Evolutionary conservation across 2,888 invertebrate genomes (phyloP), one percentile per base, ranked within the genome.

Genomic region (Nephrocerus scutellatus): DNA sequence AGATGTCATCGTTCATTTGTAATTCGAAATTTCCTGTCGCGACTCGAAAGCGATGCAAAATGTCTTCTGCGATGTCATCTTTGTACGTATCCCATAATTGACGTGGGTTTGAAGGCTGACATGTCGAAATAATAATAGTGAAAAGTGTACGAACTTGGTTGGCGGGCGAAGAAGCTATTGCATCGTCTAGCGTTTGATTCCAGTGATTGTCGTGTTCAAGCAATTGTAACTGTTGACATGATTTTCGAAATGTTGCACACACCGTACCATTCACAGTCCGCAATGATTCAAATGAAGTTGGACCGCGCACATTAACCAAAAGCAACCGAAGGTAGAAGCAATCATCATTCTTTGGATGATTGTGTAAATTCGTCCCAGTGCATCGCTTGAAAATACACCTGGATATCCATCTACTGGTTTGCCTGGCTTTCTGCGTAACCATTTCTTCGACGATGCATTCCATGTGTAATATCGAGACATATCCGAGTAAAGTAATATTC

Each of bases 381-480:
- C 31, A 31, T 31, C 31, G 22, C 7, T 20, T 21, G 21, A 29
- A 16, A 25, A 25, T 14, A 25, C 25, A 25, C 25, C 25, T 30
- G 48, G 37, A 28, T 48, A 44, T 36, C 44, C 53, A 46, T 38
- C 42, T 50, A 56, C 53, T 44, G 51, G 43, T 22, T 44, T 43
- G 36, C 51, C 53, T 56, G 52, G 14, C 48, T 55, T 56, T 30
- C 57, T 50, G 36, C 55, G 49, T 51, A 51, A 38, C 39, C 55
- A 60, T 50, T 52, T 54, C 41, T 54, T 59, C 40, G 51, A 49
- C 39, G 53, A 53, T 46, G 43, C 43, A 54, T 51, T n/a, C 54
- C 51, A 59, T 37, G 56, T 62, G 36, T 45, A 57, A 53, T 56
- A 56, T 33, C 39, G 36, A 45, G 59, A 57, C 52, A 61, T 54